phyloP scores from a whole-genome alignment of 2,113 vertebrate species.

The Struthidea cinerea region DNA sequence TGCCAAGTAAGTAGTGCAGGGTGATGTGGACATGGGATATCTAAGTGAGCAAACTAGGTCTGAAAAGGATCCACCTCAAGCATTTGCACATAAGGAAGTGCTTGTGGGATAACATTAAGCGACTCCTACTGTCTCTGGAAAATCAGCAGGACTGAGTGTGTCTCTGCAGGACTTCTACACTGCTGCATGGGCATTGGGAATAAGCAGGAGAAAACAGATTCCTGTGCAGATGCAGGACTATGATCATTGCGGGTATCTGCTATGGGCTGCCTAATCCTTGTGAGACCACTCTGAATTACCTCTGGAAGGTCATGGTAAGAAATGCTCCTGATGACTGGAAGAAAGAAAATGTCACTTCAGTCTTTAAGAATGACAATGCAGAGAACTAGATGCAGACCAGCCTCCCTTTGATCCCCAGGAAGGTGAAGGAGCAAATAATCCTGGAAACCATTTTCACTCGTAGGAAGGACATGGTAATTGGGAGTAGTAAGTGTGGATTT shows the following conservation, averaged over 20 bases:
- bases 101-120: not conserved
- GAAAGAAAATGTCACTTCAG: not conserved
- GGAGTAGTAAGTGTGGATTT: not conserved
- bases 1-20: not conserved
- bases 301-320: not conserved
- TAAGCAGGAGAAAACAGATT: not conserved
- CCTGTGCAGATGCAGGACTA: not conserved
- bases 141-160: accelerated
- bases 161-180: not conserved
- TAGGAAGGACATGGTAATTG: not conserved
- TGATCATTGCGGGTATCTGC: not conserved
- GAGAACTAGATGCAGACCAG: not conserved
- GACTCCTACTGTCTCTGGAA: not conserved
- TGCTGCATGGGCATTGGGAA: not conserved
- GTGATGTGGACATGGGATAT: accelerated
- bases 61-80: not conserved
- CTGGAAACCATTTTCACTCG: not conserved
- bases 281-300: not conserved
- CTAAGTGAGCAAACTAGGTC: not conserved
- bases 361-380: not conserved
- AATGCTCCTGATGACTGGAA: not conserved
- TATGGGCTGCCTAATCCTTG: not conserved
- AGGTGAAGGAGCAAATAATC: not conserved
- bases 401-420: accelerated
- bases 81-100: not conserved